These are phyloP conservation scores for Tychaedon coryphoeus DNA, from an alignment of 2,113 vertebrate genomes.

Conservation along the genomic window DNA sequence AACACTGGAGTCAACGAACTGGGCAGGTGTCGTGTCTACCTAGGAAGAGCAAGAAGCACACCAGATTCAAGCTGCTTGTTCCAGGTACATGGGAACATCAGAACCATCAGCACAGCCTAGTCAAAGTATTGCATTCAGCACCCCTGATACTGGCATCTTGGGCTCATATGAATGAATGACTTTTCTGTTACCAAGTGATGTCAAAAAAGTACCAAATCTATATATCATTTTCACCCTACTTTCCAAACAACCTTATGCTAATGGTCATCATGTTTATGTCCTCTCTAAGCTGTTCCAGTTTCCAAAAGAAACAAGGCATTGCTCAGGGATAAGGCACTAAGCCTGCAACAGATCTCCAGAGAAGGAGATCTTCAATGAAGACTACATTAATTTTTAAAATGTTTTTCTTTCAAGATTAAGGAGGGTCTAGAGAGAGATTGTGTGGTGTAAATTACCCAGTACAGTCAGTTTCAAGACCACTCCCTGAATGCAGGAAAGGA, in stretches of 20 bases:
- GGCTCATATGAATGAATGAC: not conserved
- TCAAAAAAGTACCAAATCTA: not conserved
- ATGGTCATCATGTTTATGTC: not conserved
- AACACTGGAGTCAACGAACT: conserved; percentile 87
- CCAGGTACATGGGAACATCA: not conserved
- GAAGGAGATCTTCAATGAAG: not conserved
- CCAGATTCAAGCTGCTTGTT: not conserved
- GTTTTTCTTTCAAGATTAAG: not conserved
- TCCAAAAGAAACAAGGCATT: not conserved
- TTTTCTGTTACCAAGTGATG: not conserved
- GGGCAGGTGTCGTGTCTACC: conserved; percentile 87
- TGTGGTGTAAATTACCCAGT: not conserved
- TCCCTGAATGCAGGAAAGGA: not conserved
- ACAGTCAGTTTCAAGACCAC: not conserved
- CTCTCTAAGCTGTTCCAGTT: not conserved
- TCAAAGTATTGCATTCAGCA: not conserved
- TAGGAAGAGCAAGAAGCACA: conserved; percentile 27
- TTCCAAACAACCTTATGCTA: not conserved
- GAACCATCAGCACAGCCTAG: not conserved
- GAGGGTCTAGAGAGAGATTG: not conserved
- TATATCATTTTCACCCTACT: not conserved
- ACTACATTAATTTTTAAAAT: not conserved
- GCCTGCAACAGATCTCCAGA: not conserved
- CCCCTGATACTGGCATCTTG: not conserved
- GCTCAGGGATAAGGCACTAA: not conserved